Evolutionary conservation across 1,140 invertebrate species (phyloP).

Genomic region (Apis florea): DNA sequence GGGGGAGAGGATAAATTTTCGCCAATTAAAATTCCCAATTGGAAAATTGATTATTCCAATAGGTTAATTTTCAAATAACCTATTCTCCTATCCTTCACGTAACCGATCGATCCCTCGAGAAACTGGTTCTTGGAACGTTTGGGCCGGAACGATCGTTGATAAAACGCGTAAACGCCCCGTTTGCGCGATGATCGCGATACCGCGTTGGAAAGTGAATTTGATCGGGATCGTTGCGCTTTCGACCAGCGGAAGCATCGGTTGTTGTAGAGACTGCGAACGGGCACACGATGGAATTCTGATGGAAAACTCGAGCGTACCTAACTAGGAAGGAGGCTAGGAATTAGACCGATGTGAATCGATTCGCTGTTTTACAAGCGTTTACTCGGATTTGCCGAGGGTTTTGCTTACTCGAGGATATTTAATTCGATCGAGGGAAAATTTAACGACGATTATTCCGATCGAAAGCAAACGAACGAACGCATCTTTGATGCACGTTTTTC

Average conservation of each 20-base stretch:
- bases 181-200: constrained; percentile 27
- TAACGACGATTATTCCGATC: too few relatives aligned
- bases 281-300: background rate
- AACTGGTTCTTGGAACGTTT: constrained; percentile 15
- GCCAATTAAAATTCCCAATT: too few relatives aligned
- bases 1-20: too few relatives aligned
- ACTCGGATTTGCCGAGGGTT: too few relatives aligned
- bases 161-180: constrained; percentile 1
- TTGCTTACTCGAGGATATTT: too few relatives aligned
- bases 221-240: constrained; percentile 14
- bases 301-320: background rate
- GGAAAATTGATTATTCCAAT: too few relatives aligned
- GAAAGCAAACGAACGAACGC: too few relatives aligned
- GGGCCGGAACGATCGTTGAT: constrained; percentile 19
- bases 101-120: constrained; percentile 10
- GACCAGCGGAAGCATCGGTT: constrained; percentile 4
- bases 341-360: background rate
- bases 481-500: too few relatives aligned
- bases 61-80: too few relatives aligned
- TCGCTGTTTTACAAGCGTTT: background rate
- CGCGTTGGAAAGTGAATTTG: constrained; percentile 36
- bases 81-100: background rate
- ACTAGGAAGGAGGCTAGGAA: background rate
- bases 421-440: too few relatives aligned
- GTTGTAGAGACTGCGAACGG: background rate